phyloP scores from a whole-genome alignment of 1,140 invertebrate genomes.

The Papilio glaucus region DNA sequence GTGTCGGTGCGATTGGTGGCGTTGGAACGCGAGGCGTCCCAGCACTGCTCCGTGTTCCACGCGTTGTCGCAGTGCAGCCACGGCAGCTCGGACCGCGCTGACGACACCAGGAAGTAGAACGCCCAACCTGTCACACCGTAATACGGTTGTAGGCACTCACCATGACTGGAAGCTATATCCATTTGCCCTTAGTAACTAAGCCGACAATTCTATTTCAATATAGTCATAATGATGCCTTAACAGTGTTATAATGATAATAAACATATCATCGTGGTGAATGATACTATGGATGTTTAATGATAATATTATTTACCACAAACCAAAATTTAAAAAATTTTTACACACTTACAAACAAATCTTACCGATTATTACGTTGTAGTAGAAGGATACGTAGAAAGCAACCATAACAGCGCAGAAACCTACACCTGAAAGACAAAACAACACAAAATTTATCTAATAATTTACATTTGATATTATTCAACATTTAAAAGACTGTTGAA shows the following conservation, averaged over 20 bases:
- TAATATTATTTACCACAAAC: no score
- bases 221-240: no score
- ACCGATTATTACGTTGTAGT: constrained; percentile 96
- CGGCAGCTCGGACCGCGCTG: constrained; percentile 88
- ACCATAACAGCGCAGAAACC: constrained; percentile 95
- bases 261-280: neutral
- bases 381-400: constrained; percentile 95
- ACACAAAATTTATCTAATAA: constrained; percentile 29
- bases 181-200: no score
- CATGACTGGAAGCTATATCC: no score
- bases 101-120: constrained; percentile 91
- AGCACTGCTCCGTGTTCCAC: constrained; percentile 92
- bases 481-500: no score
- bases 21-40: constrained; percentile 77
- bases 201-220: no score
- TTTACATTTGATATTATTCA: no score
- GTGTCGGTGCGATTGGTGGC: constrained; percentile 65
- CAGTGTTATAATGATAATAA: no score
- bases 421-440: constrained; percentile 86
- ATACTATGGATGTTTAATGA: no score
- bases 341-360: constrained; percentile 61
- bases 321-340: no score
- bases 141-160: no score
- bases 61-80: constrained; percentile 93
- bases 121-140: constrained; percentile 86